A percentile compares a stretch with the other conserved stretches of the same genome.
These are phyloP conservation scores for Spea bombifrons DNA, from an alignment of 2,113 vertebrate genomes.

Conservation along the genomic window DNA sequence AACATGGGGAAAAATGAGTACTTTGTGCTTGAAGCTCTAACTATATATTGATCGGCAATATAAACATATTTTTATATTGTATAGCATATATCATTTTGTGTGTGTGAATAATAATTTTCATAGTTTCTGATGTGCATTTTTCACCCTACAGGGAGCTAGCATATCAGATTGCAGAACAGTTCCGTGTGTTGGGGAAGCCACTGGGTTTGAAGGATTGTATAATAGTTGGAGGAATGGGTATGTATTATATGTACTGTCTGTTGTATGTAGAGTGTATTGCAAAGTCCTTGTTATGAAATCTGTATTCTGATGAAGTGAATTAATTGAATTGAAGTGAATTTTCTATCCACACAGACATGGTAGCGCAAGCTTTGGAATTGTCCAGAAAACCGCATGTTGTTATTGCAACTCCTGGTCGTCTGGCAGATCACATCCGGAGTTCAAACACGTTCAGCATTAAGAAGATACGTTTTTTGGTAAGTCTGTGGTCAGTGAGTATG, in stretches of 20 bases:
- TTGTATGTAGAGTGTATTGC: background rate
- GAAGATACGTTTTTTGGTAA: slow-evolving; percentile 81
- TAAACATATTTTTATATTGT: no score
- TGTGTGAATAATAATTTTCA: no score
- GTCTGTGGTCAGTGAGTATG: slow-evolving; percentile 9
- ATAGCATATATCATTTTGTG: no score
- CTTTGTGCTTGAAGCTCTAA: no score
- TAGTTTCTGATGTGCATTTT: background rate
- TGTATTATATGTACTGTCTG: background rate
- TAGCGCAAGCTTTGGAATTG: slow-evolving; percentile 81
- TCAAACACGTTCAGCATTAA: slow-evolving; percentile 83
- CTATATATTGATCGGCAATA: no score
- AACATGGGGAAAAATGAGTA: no score
- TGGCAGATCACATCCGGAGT: slow-evolving; percentile 90
- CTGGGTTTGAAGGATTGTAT: slow-evolving; percentile 86
- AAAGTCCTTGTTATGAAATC: no score
- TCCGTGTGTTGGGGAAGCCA: slow-evolving; percentile 88
- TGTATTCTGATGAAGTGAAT: background rate
- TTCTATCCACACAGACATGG: slow-evolving; percentile 75
- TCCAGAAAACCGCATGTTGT: slow-evolving; percentile 87
- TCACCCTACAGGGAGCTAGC: slow-evolving; percentile 79
- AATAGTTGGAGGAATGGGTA: slow-evolving; percentile 91
- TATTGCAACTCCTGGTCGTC: slow-evolving; percentile 84
- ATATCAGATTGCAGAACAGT: slow-evolving; percentile 94
- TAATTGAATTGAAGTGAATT: background rate